phyloP scores from a whole-genome alignment of 2,797 vertebrate species.

The Molossus molossus region DNA sequence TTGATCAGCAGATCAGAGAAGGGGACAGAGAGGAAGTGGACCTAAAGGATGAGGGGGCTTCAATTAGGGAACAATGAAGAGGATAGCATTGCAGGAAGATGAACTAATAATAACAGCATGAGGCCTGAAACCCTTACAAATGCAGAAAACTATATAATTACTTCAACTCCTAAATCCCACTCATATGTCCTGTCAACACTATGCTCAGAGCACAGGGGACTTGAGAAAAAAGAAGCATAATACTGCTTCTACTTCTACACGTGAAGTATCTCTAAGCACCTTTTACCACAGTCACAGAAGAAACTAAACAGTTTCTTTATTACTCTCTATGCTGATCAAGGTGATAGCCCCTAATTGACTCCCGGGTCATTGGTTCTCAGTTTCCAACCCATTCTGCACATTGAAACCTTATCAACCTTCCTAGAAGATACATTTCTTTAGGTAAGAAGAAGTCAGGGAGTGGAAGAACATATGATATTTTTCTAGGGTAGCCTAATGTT shows the following conservation, averaged over 20 bases:
- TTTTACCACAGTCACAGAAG: neutral
- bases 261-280: neutral
- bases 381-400: conserved; percentile 15
- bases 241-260: neutral
- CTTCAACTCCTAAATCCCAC: neutral
- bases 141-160: neutral
- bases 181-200: neutral
- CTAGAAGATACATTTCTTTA: neutral
- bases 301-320: neutral
- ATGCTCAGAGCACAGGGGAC: neutral
- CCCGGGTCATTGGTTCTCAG: neutral
- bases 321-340: neutral
- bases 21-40: neutral
- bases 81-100: neutral
- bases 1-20: neutral
- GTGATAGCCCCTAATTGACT: neutral
- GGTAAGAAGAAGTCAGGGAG: neutral
- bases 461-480: neutral
- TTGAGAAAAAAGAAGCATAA: neutral
- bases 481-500: neutral
- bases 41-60: neutral
- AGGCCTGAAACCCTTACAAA: neutral
- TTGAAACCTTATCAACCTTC: neutral
- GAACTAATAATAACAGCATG: neutral
- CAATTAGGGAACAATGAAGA: neutral